Evolutionary conservation across 1,140 invertebrate species (phyloP).

Genomic region (Sminthurides bifidus): DNA sequence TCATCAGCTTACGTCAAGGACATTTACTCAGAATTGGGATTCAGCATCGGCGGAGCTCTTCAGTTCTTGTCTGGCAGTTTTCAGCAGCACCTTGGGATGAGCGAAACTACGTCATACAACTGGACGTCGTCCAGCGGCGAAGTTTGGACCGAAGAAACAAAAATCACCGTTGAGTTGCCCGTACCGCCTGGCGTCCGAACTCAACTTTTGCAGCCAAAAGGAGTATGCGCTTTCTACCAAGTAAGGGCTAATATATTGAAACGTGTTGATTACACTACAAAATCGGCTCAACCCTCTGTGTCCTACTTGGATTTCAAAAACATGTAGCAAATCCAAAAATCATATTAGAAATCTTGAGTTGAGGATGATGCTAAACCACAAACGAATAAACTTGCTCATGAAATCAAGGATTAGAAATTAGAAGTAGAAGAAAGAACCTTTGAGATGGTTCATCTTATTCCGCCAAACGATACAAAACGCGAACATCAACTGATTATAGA

Average conservation of each 20-base stretch:
- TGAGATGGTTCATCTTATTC: too few species aligned
- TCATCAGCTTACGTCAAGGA: background rate
- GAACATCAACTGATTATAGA: too few species aligned
- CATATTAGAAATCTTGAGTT: too few species aligned
- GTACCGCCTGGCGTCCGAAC: conserved; percentile 16
- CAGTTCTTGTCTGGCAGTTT: background rate
- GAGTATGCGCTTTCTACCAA: conserved; percentile 11
- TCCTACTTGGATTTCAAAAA: too few species aligned
- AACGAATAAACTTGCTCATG: too few species aligned
- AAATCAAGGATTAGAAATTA: too few species aligned
- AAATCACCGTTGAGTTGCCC: background rate
- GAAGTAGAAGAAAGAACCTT: too few species aligned
- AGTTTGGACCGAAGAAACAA: conserved; percentile 4
- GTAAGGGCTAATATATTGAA: conserved; percentile 9
- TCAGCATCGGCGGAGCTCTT: background rate
- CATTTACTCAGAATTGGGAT: background rate
- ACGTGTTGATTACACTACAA: conserved; percentile 5
- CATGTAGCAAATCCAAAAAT: too few species aligned
- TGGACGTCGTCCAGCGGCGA: background rate
- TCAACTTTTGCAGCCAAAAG: conserved; percentile 9
- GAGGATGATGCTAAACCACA: too few species aligned
- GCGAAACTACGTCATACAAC: background rate
- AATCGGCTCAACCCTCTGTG: too few species aligned
- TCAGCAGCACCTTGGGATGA: background rate
- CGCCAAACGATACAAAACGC: too few species aligned